A percentile compares a stretch with the other conserved stretches of the same genome.
These are phyloP conservation scores for Lophius americanus DNA, from an alignment of 2,797 vertebrate genomes.

Conservation along the genomic window DNA sequence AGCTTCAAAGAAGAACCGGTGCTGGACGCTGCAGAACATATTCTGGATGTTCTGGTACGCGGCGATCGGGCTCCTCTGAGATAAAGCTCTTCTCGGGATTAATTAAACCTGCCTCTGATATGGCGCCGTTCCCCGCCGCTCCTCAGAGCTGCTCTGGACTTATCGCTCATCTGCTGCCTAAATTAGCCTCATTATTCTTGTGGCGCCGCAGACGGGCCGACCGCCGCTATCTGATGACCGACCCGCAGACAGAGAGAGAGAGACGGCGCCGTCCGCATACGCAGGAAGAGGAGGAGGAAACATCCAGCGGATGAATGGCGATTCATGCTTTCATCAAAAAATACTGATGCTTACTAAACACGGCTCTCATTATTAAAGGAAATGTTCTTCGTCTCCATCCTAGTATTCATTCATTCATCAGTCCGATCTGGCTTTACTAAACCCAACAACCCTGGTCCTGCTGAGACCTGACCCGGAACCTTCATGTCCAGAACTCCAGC, in stretches of 20 bases:
- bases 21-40: no score
- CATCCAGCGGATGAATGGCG: not conserved
- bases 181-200: constrained; percentile 80
- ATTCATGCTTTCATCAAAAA: not conserved
- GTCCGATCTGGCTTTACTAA: no score
- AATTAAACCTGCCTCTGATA: constrained; percentile 62
- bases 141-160: constrained; percentile 65
- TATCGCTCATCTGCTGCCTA: constrained; percentile 81
- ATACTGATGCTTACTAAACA: not conserved
- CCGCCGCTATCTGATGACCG: constrained; percentile 76
- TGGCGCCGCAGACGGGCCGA: constrained; percentile 67
- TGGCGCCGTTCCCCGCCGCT: constrained; percentile 38
- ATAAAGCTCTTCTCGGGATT: not conserved
- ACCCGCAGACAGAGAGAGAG: constrained; percentile 36
- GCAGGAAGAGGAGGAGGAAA: not conserved
- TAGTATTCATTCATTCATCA: no score
- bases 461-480: no score
- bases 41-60: no score
- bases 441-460: no score
- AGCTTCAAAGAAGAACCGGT: no score
- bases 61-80: no score
- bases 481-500: no score
- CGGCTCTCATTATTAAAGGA: no score
- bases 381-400: no score
- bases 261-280: constrained; percentile 18